Percentiles rank a stretch among this genome's conserved stretches.
Evolutionary conservation across 2,797 vertebrate genomes (phyloP).

Genomic region (Lateolabrax maculatus): DNA sequence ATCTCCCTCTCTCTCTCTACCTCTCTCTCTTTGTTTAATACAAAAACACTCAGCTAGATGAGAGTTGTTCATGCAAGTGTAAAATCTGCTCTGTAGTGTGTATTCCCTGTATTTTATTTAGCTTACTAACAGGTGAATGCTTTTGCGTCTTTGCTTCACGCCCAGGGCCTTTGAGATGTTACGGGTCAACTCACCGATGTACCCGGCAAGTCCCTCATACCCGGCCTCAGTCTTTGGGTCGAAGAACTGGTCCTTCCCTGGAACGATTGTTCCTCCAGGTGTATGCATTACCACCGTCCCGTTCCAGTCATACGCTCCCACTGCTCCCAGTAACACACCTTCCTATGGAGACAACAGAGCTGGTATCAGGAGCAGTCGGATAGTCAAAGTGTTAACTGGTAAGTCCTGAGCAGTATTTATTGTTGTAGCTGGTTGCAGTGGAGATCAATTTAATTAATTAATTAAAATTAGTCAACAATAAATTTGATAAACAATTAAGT

Average conservation of each 20-base stretch:
- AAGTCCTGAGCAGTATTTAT: not conserved
- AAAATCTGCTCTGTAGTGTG: not conserved
- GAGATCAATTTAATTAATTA: not conserved
- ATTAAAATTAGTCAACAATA: not conserved
- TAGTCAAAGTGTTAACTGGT: too few relatives aligned
- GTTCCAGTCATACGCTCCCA: constrained; percentile 98
- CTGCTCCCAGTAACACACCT: constrained; percentile 93
- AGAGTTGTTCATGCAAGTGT: not conserved
- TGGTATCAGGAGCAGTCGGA: not conserved
- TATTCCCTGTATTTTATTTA: not conserved
- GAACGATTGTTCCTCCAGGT: constrained; percentile 72
- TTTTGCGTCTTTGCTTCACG: not conserved
- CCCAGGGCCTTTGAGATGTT: not conserved
- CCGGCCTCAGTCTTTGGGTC: constrained; percentile 82
- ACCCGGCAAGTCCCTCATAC: constrained; percentile 92
- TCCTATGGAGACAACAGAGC: constrained; percentile 79
- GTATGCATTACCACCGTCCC: constrained; percentile 94
- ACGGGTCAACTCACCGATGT: constrained; percentile 87
- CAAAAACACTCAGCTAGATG: not conserved
- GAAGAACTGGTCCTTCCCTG: constrained; percentile 86
- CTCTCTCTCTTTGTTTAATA: not conserved
- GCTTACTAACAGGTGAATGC: not conserved
- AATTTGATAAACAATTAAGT: not conserved
- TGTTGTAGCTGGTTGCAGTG: not conserved
- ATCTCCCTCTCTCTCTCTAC: not conserved